Conservation (phyloP, 2,888 invertebrate genomes). For the Tiliacea citrago region DNA sequence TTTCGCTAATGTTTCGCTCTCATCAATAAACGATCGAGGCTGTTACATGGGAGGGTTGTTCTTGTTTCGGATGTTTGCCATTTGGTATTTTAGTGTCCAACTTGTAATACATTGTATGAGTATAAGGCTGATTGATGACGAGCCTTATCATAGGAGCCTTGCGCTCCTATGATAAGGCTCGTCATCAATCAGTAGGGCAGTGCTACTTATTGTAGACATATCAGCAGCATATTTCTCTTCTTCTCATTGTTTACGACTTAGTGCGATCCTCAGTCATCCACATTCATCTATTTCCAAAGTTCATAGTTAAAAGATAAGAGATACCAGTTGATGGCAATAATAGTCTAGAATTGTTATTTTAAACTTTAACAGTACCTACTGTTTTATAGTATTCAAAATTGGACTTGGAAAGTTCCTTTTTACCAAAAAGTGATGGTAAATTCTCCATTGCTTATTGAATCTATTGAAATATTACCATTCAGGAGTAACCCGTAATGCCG, state of each 20-base stretch:
- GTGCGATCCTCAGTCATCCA: too few species aligned
- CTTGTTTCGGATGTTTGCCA: conserved; percentile 59
- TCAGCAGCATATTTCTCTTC: too few species aligned
- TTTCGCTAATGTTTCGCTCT: conserved; percentile 87
- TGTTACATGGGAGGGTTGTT: conserved; percentile 57
- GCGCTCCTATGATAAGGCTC: too few species aligned
- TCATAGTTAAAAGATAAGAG: too few species aligned
- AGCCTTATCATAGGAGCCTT: too few species aligned
- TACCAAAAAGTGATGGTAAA: background rate
- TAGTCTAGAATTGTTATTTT: too few species aligned
- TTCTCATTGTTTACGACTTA: background rate
- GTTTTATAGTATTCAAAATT: background rate
- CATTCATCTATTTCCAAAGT: too few species aligned
- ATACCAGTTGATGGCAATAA: too few species aligned
- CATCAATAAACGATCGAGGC: conserved; percentile 86
- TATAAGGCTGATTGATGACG: too few species aligned
- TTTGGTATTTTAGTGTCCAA: conserved; percentile 8
- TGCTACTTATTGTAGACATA: too few species aligned
- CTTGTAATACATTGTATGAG: background rate
- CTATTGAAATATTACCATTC: conserved; percentile 7
- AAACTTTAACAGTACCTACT: too few species aligned
- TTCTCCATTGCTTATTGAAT: background rate
- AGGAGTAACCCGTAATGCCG: conserved; percentile 32
- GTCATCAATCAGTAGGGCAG: too few species aligned
- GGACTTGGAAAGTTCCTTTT: background rate